Evolutionary conservation across 2,797 vertebrate species (phyloP).

Genomic region (Valencia hispanica): DNA sequence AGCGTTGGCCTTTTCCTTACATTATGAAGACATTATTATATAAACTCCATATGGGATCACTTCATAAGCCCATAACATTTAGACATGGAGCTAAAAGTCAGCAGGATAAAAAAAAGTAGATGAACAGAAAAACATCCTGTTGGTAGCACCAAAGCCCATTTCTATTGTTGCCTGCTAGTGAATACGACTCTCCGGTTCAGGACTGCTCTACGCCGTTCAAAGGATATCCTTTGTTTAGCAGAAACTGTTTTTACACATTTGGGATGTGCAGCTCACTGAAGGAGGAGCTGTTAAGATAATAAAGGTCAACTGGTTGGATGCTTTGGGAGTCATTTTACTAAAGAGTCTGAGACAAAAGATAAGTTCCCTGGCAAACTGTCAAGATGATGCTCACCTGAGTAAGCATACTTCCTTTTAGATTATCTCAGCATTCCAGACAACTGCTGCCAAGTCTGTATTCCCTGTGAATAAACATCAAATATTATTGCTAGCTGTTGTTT

Average conservation of each 20-base stretch:
- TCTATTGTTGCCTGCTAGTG: conserved; percentile 72
- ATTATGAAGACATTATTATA: not conserved
- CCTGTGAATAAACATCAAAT: not conserved
- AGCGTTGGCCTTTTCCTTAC: not conserved
- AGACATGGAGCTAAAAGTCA: not conserved
- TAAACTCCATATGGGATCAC: not conserved
- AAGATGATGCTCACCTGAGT: not conserved
- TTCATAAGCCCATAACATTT: not conserved
- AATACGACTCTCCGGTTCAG: conserved; percentile 55
- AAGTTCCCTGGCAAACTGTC: conserved; percentile 20
- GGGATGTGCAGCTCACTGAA: conserved; percentile 46
- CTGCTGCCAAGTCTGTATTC: not conserved
- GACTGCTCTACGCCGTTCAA: conserved; percentile 58
- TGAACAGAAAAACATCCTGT: conserved; percentile 73
- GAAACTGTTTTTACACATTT: conserved; percentile 75
- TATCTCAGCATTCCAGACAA: not conserved
- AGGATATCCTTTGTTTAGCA: conserved; percentile 85
- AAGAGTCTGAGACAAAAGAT: conserved; percentile 29
- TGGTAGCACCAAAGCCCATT: conserved; percentile 32
- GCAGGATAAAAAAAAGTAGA: conserved; percentile 16
- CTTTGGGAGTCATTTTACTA: conserved; percentile 30
- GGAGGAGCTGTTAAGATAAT: conserved; percentile 34
- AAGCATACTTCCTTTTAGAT: conserved; percentile 49
- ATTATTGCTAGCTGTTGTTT: not conserved
- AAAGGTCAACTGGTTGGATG: conserved; percentile 41